Conservation (phyloP, 2,113 vertebrate genomes). For the Sapayoa aenigma region DNA sequence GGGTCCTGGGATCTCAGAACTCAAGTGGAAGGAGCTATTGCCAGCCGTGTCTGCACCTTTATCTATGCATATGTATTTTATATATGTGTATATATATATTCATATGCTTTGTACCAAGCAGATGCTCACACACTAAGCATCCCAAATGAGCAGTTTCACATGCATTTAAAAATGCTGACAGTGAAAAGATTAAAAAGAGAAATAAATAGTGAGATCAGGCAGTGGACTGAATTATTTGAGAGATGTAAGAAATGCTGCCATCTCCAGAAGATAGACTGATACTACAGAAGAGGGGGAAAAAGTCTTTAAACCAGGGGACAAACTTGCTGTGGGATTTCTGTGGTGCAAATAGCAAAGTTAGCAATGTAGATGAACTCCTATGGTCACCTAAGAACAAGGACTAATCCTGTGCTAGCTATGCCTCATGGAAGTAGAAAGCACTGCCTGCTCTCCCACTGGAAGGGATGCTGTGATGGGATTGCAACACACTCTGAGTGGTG, state of each 20-base stretch:
- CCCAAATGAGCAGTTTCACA: neutral
- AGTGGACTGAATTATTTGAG: neutral
- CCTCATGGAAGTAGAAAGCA: fast-evolving
- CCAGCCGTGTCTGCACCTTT: neutral
- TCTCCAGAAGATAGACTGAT: neutral
- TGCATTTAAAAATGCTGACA: neutral
- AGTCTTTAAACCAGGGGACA: neutral
- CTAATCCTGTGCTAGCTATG: neutral
- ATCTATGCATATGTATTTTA: neutral
- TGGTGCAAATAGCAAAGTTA: neutral
- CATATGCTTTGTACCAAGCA: neutral
- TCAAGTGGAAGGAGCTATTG: neutral
- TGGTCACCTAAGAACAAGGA: neutral
- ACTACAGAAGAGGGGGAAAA: neutral
- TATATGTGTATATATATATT: neutral
- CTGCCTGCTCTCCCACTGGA: neutral
- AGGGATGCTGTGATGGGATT: neutral
- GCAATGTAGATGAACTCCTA: neutral
- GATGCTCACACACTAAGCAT: neutral
- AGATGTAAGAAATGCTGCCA: constrained; percentile 40
- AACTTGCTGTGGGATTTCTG: neutral
- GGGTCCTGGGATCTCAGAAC: neutral
- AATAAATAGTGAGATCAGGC: neutral
- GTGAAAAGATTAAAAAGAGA: neutral
- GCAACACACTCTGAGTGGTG: neutral